Base-by-base conservation (phyloP, 2,797 vertebrate species). In the Microctenopoma lineatum region DNA sequence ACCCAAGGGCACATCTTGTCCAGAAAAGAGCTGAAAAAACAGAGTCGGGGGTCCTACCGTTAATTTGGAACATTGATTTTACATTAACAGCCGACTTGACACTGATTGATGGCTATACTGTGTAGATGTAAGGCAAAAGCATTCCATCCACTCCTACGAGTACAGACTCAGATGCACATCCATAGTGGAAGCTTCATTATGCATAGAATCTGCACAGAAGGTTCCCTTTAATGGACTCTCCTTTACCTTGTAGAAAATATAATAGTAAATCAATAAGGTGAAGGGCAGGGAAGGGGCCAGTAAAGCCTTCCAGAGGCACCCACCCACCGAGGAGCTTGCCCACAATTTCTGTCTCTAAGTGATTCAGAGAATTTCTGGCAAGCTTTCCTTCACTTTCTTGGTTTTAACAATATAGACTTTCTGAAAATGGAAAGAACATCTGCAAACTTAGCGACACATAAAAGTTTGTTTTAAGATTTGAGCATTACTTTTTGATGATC, bases 201-300 rank as follows among this genome's bases (percentile, higher is more conserved):
- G 86, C 90, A 87, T 74, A 84, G 81, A 68, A 68, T 59, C 83
- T 63, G 83, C 86, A 89, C 85, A 80, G 79, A 79, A 76, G 79
- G 77, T 66, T 85, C 60, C 69, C 70, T 91, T 92, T 94, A 95
- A 94, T 94, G 85, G 92, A 95, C 93, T 94, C 86, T 86, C 59
- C 53, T 77, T 91, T 92, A 89, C 90, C 89, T 91, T 82, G 82
- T 79, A 89, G 86, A 87, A 90, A 80, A 81, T 84, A 61, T 93
- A 92, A 92, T 93, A 86, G 90, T 86, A 93, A 94, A 95, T 95
- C 94, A 91, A 94, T 94, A 84, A 88, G 90, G 85, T 90, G 90
- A 93, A 93, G 90, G 92, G 85, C 84, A 89, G 77, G 32, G 78
- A 87, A 89, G 88, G 87, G 88, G 85, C 81, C 85, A 64, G 70